phyloP scores from a whole-genome alignment of 2,888 invertebrate genomes.

The Junonia oenone region DNA sequence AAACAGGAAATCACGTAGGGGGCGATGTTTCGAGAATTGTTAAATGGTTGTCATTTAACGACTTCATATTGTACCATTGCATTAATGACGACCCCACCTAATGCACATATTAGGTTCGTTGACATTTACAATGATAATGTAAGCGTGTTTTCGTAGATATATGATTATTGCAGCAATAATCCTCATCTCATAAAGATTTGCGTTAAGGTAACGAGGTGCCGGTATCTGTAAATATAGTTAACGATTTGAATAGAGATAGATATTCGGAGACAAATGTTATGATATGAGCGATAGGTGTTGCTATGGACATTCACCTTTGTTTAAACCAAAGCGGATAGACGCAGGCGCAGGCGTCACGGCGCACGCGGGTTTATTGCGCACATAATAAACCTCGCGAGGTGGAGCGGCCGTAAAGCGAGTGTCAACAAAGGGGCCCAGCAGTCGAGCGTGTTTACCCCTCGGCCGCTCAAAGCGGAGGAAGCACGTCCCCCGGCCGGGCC shows the following conservation, averaged over 20 bases:
- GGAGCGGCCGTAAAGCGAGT: conserved; percentile 64
- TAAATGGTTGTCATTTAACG: conserved; percentile 41
- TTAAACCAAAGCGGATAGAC: conserved; percentile 21
- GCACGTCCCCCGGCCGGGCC: conserved; percentile 70
- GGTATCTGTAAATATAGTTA: neutral
- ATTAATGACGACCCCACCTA: conserved; percentile 28
- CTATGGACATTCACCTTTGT: conserved; percentile 39
- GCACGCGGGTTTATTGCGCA: conserved; percentile 48
- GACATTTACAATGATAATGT: conserved; percentile 24
- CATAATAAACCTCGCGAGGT: conserved; percentile 53
- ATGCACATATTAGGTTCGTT: conserved; percentile 31
- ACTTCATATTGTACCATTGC: conserved; percentile 28
- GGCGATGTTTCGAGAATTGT: conserved; percentile 53
- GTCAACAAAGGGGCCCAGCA: conserved; percentile 72
- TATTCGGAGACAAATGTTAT: neutral
- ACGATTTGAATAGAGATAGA: neutral
- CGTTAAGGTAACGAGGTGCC: too few relatives aligned
- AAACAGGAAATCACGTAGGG: conserved; percentile 68
- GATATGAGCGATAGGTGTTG: neutral
- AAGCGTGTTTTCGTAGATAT: conserved; percentile 7
- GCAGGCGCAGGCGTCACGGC: conserved; percentile 25
- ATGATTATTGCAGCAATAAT: conserved; percentile 6
- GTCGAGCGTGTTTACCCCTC: conserved; percentile 68
- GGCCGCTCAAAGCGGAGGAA: conserved; percentile 73
- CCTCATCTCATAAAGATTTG: neutral